phyloP scores from a whole-genome alignment of 2,888 invertebrate genomes.

The Cerastis rubricosa region DNA sequence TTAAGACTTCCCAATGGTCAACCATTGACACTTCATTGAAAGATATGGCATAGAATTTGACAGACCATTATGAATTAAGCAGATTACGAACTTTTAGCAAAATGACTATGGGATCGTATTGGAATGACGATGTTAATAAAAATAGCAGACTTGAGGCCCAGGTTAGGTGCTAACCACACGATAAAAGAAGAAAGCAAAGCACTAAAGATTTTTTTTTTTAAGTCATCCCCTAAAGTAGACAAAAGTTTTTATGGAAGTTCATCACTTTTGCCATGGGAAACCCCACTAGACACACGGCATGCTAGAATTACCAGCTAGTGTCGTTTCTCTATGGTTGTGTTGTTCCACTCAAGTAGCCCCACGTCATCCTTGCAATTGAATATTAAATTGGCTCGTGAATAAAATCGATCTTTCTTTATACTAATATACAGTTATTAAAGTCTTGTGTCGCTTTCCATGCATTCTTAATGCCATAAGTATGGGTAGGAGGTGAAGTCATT shows the following conservation, averaged over 20 bases:
- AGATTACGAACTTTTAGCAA: too few relatives aligned
- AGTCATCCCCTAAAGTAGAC: not conserved
- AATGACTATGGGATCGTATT: too few relatives aligned
- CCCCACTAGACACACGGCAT: not conserved
- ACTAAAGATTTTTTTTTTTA: too few relatives aligned
- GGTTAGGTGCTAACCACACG: too few relatives aligned
- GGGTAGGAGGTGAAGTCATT: constrained; percentile 5
- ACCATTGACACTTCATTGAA: too few relatives aligned
- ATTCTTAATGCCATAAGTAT: constrained; percentile 53
- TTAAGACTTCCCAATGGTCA: too few relatives aligned
- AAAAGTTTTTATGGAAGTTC: not conserved
- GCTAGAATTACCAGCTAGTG: constrained; percentile 27
- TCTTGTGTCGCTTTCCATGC: constrained; percentile 17
- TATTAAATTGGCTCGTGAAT: constrained; percentile 44
- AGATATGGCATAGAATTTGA: too few relatives aligned
- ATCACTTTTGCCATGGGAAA: not conserved
- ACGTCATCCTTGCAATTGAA: constrained; percentile 45
- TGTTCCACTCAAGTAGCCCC: constrained; percentile 14
- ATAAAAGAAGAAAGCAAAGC: too few relatives aligned
- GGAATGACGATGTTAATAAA: too few relatives aligned
- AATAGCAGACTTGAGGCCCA: too few relatives aligned
- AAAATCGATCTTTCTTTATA: constrained; percentile 46
- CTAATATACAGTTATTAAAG: constrained; percentile 37
- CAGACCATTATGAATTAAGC: too few relatives aligned
- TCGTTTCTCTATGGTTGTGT: not conserved